Evolutionary conservation across 2,888 invertebrate genomes (phyloP), one percentile per base, ranked within the genome.

Genomic region (Tiphia femorata): DNA sequence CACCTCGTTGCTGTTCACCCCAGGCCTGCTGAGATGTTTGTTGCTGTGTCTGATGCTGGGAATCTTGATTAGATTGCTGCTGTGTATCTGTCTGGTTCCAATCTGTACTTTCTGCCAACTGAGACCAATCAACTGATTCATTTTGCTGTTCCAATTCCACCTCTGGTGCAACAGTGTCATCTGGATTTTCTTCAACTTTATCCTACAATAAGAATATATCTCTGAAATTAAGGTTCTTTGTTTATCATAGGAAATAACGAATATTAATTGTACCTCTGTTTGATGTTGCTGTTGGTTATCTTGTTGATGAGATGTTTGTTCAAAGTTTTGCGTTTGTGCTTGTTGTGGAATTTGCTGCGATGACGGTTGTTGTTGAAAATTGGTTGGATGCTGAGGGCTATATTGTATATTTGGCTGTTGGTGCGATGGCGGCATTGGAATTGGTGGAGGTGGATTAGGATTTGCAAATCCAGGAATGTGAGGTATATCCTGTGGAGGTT

Each of bases 351-450:
- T 46, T 51, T 64, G 76, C 49, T 66, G 59, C 10, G 62, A 64
- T 40, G 49, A 44, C 3, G 66, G 64, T 57, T 58, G 73, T 52
- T 68, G 77, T 49, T 77, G 79, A 47, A 78, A 84, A 43, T 76
- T 77, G 38, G 76, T 63, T 2, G 83, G 80, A 63, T 79, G 82
- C 29, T 79, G 82, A 37, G 81, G 80, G 58, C 78, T 82, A 56
- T 73, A 83, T 43, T 77, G 80, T 49, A 82, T 62, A 51, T 72
- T 79, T 33, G 77, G 75, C 50, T 73, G 73, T 49, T 81, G 82
- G 64, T 84, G 84, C 14, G 77, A 84, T 19, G 88, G 88, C 52
- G 89, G 86, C 79, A 87, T 84, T 2, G 87, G 88, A 67, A 87
- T 87, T 8, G 87, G 86, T 14, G 86, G 87, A 2, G 87, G 86